phyloP scores from a whole-genome alignment of 2,113 vertebrate species.

The Origma solitaria region DNA sequence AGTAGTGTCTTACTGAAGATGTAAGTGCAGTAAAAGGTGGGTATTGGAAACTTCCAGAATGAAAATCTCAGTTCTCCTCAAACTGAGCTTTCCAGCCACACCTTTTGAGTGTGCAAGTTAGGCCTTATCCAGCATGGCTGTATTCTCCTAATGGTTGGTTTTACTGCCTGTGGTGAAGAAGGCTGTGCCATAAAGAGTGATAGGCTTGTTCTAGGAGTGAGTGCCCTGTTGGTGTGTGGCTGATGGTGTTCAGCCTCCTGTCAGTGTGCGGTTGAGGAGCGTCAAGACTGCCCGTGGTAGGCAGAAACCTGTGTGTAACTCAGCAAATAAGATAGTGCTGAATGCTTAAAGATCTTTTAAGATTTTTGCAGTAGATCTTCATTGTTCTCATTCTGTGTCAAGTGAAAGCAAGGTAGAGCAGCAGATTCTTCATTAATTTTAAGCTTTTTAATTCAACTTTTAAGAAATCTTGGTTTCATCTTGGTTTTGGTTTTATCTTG shows the following conservation, averaged over 20 bases:
- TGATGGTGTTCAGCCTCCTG: neutral
- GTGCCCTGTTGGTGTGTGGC: rapidly evolving
- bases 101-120: neutral
- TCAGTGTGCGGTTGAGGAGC: neutral
- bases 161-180: neutral
- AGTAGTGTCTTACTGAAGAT: neutral
- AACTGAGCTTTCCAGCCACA: neutral
- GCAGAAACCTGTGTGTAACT: too few species aligned
- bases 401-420: neutral
- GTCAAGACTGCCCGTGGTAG: neutral
- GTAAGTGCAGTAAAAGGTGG: neutral
- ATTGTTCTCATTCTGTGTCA: neutral
- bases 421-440: neutral
- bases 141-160: neutral
- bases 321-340: neutral
- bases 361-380: neutral
- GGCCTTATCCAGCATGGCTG: neutral
- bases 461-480: neutral
- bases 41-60: neutral
- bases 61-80: neutral
- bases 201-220: neutral
- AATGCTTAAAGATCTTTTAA: neutral
- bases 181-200: neutral
- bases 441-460: neutral
- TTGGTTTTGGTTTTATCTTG: neutral